A percentile compares a stretch with the other conserved stretches of the same genome.
Evolutionary conservation across 2,113 vertebrate genomes (phyloP).

Genomic region (Arizona elegans): DNA sequence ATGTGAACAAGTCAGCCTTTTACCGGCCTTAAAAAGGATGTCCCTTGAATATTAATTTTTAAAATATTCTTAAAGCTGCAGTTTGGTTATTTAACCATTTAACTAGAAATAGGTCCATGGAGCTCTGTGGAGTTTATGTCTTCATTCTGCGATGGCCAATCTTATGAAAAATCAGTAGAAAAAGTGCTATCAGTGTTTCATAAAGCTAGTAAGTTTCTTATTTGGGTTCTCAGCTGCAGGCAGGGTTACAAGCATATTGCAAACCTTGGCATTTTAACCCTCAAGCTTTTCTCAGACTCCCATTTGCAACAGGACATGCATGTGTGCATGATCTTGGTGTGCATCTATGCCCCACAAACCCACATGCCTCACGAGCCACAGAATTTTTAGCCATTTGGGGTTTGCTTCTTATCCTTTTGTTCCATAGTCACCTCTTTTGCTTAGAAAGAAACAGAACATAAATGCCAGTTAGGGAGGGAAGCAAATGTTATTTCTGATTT

Average conservation of each 20-base stretch:
- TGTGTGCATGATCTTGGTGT: neutral
- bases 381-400: neutral
- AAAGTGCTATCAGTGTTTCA: neutral
- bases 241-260: neutral
- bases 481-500: conserved; percentile 16
- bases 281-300: neutral
- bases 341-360: neutral
- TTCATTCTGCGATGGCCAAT: neutral
- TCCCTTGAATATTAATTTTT: neutral
- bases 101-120: neutral
- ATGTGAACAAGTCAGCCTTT: neutral
- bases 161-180: neutral
- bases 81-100: neutral
- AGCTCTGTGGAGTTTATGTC: neutral
- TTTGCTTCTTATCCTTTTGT: neutral
- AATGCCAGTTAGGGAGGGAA: neutral
- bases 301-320: neutral
- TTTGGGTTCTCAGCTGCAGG: neutral
- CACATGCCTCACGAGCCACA: neutral
- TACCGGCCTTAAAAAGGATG: neutral
- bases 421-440: neutral
- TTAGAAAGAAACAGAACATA: neutral
- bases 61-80: neutral
- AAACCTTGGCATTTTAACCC: neutral
- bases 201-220: neutral